Evolutionary conservation across 1,140 invertebrate genomes (phyloP).

Genomic region (Globodera ellingtonae): DNA sequence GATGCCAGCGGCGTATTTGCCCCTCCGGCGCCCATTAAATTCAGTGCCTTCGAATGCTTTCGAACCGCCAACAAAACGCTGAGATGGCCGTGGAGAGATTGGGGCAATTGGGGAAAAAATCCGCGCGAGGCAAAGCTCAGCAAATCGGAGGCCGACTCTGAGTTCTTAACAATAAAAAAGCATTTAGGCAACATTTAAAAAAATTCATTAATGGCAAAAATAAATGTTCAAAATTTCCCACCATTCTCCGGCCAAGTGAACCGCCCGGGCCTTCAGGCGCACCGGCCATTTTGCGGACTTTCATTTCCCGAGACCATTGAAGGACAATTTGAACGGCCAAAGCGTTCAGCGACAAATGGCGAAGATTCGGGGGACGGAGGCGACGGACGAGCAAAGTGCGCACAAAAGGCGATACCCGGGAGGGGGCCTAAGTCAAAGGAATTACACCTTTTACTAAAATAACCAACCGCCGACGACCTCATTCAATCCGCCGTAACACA

Average conservation of each 20-base stretch:
- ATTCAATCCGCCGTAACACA: conserved; percentile 27
- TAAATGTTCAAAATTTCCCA: background rate
- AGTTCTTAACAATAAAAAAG: background rate
- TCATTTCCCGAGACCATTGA: conserved; percentile 20
- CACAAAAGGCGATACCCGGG: conserved; percentile 24
- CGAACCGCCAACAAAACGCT: conserved; percentile 9
- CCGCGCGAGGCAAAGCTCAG: background rate
- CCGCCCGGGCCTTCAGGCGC: background rate
- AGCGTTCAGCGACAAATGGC: conserved; percentile 25
- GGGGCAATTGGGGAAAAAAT: conserved; percentile 12
- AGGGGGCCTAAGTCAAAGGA: background rate
- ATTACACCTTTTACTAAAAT: background rate
- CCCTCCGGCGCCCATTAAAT: conserved; percentile 8
- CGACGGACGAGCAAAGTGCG: conserved; percentile 22
- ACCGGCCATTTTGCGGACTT: conserved; percentile 8
- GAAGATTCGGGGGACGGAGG: conserved; percentile 11
- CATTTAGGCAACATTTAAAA: background rate
- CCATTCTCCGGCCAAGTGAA: conserved; percentile 2
- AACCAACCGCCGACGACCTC: background rate
- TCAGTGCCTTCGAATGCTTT: conserved; percentile 24
- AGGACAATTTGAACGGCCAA: conserved; percentile 11
- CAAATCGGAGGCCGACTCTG: background rate
- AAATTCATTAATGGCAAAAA: background rate
- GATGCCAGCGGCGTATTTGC: conserved; percentile 16
- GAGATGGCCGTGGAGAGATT: conserved; percentile 21